phyloP scores from a whole-genome alignment of 23 tunicate species.

The Corella eumyota region DNA sequence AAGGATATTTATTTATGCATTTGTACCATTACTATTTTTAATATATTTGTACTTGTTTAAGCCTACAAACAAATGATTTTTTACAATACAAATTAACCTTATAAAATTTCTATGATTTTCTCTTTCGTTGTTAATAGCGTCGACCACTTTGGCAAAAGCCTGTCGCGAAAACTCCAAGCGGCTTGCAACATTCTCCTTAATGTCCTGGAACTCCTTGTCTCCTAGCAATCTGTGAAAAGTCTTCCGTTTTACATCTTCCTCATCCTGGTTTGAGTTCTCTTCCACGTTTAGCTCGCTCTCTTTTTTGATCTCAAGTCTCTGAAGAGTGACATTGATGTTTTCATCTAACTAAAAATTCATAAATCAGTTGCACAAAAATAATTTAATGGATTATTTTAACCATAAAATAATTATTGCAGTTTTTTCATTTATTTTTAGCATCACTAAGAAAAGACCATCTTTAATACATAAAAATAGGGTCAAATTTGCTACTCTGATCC shows the following conservation, averaged over 20 bases:
- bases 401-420: too few relatives aligned
- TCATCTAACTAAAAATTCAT: conserved; percentile 78
- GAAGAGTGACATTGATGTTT: conserved; percentile 52
- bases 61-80: too few relatives aligned
- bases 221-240: conserved; percentile 52
- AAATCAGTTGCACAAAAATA: too few relatives aligned
- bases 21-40: too few relatives aligned
- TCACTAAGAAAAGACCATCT: not conserved
- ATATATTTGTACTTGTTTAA: too few relatives aligned
- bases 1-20: too few relatives aligned
- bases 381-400: too few relatives aligned
- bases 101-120: too few relatives aligned
- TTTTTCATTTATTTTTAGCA: too few relatives aligned
- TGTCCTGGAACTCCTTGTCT: conserved; percentile 64
- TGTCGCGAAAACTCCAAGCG: conserved; percentile 52
- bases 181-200: conserved; percentile 57
- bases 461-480: not conserved
- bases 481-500: not conserved
- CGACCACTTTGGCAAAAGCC: conserved; percentile 55
- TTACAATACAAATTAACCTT: too few relatives aligned
- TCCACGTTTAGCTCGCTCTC: conserved; percentile 8
- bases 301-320: conserved; percentile 37
- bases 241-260: conserved; percentile 32
- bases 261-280: conserved; percentile 17
- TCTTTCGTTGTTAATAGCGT: too few relatives aligned